Evolutionary conservation across 2,113 vertebrate genomes (phyloP).

Genomic region (Rousettus leschenaultii): DNA sequence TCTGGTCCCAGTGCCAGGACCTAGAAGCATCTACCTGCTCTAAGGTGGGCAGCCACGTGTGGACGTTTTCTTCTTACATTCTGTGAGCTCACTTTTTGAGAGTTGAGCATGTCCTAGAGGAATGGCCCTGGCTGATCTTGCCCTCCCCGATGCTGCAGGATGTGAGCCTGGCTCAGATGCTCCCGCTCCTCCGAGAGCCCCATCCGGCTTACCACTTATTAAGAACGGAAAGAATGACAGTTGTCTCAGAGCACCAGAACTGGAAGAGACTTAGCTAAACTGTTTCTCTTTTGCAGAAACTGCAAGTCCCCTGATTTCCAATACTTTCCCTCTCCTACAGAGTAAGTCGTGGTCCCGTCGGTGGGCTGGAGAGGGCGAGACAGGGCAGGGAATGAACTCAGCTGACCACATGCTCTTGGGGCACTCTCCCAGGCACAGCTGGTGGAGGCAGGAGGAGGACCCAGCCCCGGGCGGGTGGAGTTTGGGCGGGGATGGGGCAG

Average conservation of each 20-base stretch:
- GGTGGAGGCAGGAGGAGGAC: neutral
- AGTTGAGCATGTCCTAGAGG: neutral
- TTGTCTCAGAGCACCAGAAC: neutral
- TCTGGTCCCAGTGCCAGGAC: neutral
- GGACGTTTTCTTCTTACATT: too few species aligned
- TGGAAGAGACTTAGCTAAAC: conserved; percentile 66
- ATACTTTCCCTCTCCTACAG: conserved; percentile 87
- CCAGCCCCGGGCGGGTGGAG: neutral
- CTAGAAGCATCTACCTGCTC: neutral
- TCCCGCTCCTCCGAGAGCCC: neutral
- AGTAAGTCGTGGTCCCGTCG: conserved; percentile 82
- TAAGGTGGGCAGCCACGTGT: rapidly evolving
- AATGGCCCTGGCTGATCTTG: neutral
- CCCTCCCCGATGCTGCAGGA: neutral
- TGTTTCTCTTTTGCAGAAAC: conserved; percentile 88
- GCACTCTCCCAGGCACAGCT: neutral
- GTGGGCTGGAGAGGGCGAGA: conserved; percentile 55
- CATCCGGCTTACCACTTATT: neutral
- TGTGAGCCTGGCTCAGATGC: neutral
- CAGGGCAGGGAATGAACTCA: conserved; percentile 17
- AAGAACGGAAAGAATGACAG: neutral
- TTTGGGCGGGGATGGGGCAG: neutral
- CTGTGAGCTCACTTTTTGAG: neutral
- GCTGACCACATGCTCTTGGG: neutral
- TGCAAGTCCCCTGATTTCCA: conserved; percentile 90